Evolutionary conservation across 2,113 vertebrate genomes (phyloP), one percentile per base, ranked within the genome.

Genomic region (Ctenomys sociabilis): DNA sequence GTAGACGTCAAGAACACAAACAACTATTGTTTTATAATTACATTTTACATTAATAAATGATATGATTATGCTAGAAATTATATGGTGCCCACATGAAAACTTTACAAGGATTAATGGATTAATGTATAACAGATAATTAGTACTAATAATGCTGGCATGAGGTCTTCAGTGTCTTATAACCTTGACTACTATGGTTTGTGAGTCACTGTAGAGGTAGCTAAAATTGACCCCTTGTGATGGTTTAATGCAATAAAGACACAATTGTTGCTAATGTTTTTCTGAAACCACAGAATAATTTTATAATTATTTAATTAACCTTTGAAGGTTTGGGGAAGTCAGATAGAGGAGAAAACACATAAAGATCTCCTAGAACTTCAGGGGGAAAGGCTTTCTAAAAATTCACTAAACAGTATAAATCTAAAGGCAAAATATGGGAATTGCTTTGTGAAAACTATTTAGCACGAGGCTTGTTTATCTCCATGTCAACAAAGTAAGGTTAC

Each of bases 361-460:
- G 22, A 28, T 80, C 59, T 85, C 77, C 30, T 54, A 64, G 19
- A 35, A 78, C n/a, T 88, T 92, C 92, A 57, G 70, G 57, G 49
- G 43, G 37, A 28, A 88, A 81, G 64, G 17, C 26, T n/a, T 83
- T 90, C 87, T 73, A 77, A 95, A 52, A 94, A 90, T 4, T 77
- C 35, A 40, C 92, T 93, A 61, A 80, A 37, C 45, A 68, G 54
- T 63, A 16, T 40, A 83, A 88, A 78, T 54, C 49, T 73, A 59
- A 92, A 91, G 70, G 77, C 72, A 85, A 61, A 88, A 61, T 82
- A 64, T 88, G 85, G 28, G n/a, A 93, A 59, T 11, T 85, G 66
- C 78, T 45, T 0, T 49, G 45, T 94, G 73, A 83, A 95, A 85
- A n/a, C 14, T 22, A 54, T 63, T 7, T 3, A 63, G 57, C 52